A percentile compares a stretch with the other conserved stretches of the same genome.
Conservation (phyloP, 2,797 vertebrate species). For the Nyctibius grandis region DNA sequence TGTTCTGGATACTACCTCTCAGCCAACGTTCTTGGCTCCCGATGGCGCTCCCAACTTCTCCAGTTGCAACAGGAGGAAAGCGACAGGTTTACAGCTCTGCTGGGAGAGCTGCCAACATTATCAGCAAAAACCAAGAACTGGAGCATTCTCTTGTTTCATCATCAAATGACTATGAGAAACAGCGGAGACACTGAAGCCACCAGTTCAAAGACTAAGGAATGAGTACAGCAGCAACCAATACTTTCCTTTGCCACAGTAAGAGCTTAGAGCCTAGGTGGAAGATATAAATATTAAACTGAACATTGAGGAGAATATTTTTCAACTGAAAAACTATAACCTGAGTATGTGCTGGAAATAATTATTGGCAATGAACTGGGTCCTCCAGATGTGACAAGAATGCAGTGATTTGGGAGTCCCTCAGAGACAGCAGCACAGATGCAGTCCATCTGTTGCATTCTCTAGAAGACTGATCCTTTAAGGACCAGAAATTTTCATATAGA, state of each 20-base stretch:
- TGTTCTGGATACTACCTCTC: background rate
- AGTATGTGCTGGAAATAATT: constrained; percentile 28
- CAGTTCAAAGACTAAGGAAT: background rate
- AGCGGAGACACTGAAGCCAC: background rate
- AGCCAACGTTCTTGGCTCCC: background rate
- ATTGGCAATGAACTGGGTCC: background rate
- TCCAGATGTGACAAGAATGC: constrained; percentile 58
- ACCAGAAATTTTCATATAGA: background rate
- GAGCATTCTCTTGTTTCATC: background rate
- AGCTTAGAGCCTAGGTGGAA: background rate
- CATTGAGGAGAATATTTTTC: background rate
- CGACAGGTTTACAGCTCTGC: background rate
- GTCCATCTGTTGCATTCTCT: constrained; percentile 7
- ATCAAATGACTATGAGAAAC: background rate
- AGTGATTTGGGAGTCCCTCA: constrained; percentile 1
- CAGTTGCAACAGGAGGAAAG: background rate
- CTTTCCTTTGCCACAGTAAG: background rate
- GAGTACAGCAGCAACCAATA: background rate
- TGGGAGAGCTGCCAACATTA: background rate
- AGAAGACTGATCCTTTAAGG: constrained; percentile 6
- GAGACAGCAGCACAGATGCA: constrained; percentile 28
- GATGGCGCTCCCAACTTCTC: background rate
- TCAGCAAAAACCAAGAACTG: background rate
- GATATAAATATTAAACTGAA: background rate
- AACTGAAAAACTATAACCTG: background rate